phyloP scores from a whole-genome alignment of 1,140 invertebrate genomes.

The Hirudo medicinalis region DNA sequence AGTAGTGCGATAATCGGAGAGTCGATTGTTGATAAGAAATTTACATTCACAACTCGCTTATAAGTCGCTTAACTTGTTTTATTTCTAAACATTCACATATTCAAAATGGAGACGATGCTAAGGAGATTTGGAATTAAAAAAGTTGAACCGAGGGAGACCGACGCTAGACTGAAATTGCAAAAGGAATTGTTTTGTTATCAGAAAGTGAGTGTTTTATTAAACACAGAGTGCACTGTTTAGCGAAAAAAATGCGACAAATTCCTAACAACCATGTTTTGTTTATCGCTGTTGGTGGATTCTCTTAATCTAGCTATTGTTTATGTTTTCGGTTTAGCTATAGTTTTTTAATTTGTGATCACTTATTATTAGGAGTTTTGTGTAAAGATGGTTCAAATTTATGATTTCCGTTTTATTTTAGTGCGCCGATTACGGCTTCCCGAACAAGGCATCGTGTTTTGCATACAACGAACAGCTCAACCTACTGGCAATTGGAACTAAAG shows the following conservation, averaged over 20 bases:
- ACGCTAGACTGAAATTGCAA: slow-evolving; percentile 66
- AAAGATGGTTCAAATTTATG: not conserved
- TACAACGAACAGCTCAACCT: slow-evolving; percentile 74
- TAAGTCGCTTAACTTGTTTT: too few species aligned
- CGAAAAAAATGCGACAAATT: not conserved
- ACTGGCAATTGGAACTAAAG: slow-evolving; percentile 76
- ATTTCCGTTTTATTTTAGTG: slow-evolving; percentile 55
- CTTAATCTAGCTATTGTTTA: not conserved
- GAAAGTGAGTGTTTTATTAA: slow-evolving; percentile 29
- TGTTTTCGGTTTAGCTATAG: not conserved
- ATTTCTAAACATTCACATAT: not conserved
- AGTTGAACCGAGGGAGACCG: slow-evolving; percentile 55
- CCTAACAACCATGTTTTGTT: not conserved
- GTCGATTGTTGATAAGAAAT: too few species aligned
- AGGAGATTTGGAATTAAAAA: slow-evolving; percentile 22
- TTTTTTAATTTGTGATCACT: not conserved
- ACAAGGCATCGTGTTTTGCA: slow-evolving; percentile 52
- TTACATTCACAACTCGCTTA: too few species aligned
- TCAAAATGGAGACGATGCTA: slow-evolving; percentile 14
- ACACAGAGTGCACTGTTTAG: not conserved
- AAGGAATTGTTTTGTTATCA: slow-evolving; percentile 69
- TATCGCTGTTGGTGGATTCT: not conserved
- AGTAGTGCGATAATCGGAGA: too few species aligned
- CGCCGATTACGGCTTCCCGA: slow-evolving; percentile 87
- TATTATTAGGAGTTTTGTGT: not conserved